Evolutionary conservation across 2,113 vertebrate species (phyloP).

Genomic region (Rhipidura dahli): DNA sequence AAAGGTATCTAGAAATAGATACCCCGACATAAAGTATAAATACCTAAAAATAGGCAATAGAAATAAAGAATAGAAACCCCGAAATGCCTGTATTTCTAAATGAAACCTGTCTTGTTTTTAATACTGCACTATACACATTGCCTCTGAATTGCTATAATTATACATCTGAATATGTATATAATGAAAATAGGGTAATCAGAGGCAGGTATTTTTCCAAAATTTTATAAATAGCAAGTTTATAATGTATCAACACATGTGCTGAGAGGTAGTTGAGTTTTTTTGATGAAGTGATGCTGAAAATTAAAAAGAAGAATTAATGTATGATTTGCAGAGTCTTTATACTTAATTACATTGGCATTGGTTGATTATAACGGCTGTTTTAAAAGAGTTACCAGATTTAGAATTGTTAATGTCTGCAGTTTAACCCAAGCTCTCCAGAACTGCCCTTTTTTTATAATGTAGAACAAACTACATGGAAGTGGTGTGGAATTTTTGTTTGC

Average conservation of each 20-base stretch:
- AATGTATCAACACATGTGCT: constrained; percentile 11
- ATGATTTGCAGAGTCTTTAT: background rate
- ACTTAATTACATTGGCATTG: constrained; percentile 21
- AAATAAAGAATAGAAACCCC: background rate
- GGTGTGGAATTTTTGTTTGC: background rate
- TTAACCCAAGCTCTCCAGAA: background rate
- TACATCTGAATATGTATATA: constrained; percentile 34
- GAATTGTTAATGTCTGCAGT: background rate
- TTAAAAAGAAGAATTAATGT: background rate
- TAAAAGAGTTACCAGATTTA: background rate
- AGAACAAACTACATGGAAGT: background rate
- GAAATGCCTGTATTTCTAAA: background rate
- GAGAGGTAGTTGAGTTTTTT: background rate
- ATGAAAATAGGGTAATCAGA: constrained; percentile 51
- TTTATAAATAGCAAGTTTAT: constrained; percentile 36
- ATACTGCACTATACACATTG: background rate
- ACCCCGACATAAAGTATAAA: background rate
- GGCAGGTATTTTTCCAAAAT: constrained; percentile 8
- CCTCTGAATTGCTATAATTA: constrained; percentile 25
- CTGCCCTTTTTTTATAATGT: background rate
- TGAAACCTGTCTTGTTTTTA: background rate
- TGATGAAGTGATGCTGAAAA: background rate
- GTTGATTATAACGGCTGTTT: background rate
- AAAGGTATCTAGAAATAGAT: background rate
- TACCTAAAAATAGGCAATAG: background rate